Base-by-base conservation (phyloP, 2,888 invertebrate genomes). In the Pristionchus arcanus region DNA sequence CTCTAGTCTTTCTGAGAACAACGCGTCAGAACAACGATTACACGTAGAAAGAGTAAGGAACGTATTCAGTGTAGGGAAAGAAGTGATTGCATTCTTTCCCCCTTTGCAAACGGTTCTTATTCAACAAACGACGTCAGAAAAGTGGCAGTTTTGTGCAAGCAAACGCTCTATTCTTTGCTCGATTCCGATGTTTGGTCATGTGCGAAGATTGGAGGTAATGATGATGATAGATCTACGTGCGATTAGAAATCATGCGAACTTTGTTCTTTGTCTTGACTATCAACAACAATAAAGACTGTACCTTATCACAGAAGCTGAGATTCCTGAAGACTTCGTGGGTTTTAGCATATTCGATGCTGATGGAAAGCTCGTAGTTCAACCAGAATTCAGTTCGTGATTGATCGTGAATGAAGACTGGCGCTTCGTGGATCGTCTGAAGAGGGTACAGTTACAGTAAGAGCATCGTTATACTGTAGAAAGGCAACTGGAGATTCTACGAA, bases 291-390 rank as follows among this genome's bases (percentile, higher is more conserved):
- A 2, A 34, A 77, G 37, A 37, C 4, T 25, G 37, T 21, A 81
- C 87, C 87, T 87, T 87, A 87, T 87, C 87, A 42, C 66, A 87
- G 49, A 87, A 87, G n/a, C 49, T 53, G 53, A 87, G 87, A 68
- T 87, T 66, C 49, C 87, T 87, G 49, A 87, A 87, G 16, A 87
- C 87, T 25, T 34, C 66, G 31, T 87, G 87, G 16, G 87, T 87
- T 15, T 87, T 87, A 0, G 68, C 68, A 19, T 68, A 87, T 87
- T 87, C 87, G 68, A 87, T 87, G 49, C 66, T 53, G 31, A 87
- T 87, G 19, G 87, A 66, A 0, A 87, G 53, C 31, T 87, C 87
- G 49, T 68, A 87, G 68, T 87, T 87, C 66, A 87, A 31, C 66
- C 66, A 87, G 68, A 59, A 68, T n/a, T 68, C 87, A 68, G 42